Evolutionary conservation across 2,113 vertebrate genomes (phyloP).

Genomic region (Scartelaos histophorus): DNA sequence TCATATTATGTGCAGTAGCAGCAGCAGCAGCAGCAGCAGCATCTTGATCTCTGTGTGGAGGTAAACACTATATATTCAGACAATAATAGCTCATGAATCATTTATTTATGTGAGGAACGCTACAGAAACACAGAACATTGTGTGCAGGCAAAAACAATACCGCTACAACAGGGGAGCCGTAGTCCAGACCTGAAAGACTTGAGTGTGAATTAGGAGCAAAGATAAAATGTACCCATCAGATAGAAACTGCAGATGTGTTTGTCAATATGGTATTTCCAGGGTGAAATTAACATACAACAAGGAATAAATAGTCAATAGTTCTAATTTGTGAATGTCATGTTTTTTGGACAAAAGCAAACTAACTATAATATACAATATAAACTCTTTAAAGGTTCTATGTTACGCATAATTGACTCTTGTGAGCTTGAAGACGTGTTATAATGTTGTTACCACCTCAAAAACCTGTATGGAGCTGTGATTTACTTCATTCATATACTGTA

Average conservation of each 20-base stretch:
- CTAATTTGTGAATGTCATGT: no score
- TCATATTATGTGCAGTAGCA: slow-evolving; percentile 24
- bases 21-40: slow-evolving; percentile 39
- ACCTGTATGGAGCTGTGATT: no score
- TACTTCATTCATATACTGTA: no score
- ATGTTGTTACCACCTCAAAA: no score
- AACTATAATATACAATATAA: no score
- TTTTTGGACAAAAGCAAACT: no score
- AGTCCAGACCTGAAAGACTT: not conserved
- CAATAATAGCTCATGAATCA: slow-evolving; percentile 14
- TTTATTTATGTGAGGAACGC: slow-evolving; percentile 9
- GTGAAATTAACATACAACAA: no score
- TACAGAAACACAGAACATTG: not conserved
- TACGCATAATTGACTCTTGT: no score
- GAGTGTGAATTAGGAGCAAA: not conserved
- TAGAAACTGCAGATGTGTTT: not conserved
- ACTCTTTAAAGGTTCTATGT: no score
- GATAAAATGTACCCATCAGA: not conserved
- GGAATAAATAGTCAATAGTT: no score
- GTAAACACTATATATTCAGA: slow-evolving; percentile 27
- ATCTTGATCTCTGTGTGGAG: not conserved
- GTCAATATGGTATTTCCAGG: not conserved
- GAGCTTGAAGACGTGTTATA: no score
- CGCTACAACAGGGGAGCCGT: not conserved
- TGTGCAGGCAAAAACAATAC: not conserved